phyloP scores from a whole-genome alignment of 2,797 vertebrate genomes.

The Rhadinocentrus ornatus region DNA sequence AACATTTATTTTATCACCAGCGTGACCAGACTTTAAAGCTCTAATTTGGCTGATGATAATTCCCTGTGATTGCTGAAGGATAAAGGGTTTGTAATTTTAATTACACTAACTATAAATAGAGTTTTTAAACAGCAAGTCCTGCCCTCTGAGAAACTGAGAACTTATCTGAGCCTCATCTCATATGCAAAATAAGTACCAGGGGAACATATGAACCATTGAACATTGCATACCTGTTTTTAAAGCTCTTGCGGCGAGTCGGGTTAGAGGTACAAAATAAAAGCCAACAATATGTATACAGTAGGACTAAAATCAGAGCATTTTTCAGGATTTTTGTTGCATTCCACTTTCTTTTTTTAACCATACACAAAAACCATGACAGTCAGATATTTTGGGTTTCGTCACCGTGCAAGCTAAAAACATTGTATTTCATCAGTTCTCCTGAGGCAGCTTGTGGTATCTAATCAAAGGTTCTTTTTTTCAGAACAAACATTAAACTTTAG shows the following conservation, averaged over 20 bases:
- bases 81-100: slow-evolving; percentile 49
- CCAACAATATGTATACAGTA: not conserved
- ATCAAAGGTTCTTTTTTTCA: not conserved
- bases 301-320: slow-evolving; percentile 13
- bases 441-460: not conserved
- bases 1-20: slow-evolving; percentile 60
- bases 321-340: slow-evolving; percentile 8
- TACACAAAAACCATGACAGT: not conserved
- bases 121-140: slow-evolving; percentile 25
- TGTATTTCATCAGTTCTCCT: not conserved
- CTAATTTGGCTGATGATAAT: slow-evolving; percentile 49
- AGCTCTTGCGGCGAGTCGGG: slow-evolving; percentile 6
- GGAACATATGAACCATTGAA: slow-evolving; percentile 3
- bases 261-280: slow-evolving; percentile 7
- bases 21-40: slow-evolving; percentile 35
- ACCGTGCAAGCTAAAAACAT: not conserved
- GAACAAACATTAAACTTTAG: slow-evolving; percentile 1
- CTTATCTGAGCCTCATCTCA: slow-evolving; percentile 35
- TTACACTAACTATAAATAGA: slow-evolving; percentile 37
- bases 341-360: not conserved
- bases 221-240: slow-evolving; percentile 22
- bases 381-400: not conserved
- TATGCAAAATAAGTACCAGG: slow-evolving; percentile 8
- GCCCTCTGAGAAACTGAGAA: slow-evolving; percentile 28
- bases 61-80: slow-evolving; percentile 32